Evolutionary conservation across 2,888 invertebrate genomes (phyloP).

Genomic region (Andrena fulva): DNA sequence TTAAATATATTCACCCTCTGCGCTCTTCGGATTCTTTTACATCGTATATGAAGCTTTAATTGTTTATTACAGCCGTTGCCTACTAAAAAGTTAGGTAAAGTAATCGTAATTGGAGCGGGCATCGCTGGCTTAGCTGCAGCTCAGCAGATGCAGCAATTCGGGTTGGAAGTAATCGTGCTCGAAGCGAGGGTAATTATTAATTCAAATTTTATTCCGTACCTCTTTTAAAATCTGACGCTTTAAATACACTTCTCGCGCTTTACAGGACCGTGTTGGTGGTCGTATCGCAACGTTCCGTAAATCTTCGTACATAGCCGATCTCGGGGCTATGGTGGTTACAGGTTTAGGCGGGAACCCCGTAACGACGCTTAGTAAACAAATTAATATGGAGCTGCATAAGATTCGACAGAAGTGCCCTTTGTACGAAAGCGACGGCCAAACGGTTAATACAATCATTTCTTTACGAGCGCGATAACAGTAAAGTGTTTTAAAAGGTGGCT

Average conservation of each 20-base stretch:
- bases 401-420: constrained; percentile 98
- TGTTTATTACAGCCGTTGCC: constrained; percentile 82
- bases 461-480: not conserved
- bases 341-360: constrained; percentile 98
- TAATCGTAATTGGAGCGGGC: constrained; percentile 91
- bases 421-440: constrained; percentile 97
- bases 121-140: constrained; percentile 98
- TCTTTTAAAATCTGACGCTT: not conserved
- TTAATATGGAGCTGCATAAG: constrained; percentile 97
- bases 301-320: constrained; percentile 91
- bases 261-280: constrained; percentile 96
- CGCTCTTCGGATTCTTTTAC: constrained; percentile 58
- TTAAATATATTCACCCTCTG: not conserved
- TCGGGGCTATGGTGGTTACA: constrained; percentile 99
- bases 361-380: constrained; percentile 97
- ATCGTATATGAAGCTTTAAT: not conserved
- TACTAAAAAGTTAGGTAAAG: constrained; percentile 86
- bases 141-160: constrained; percentile 97
- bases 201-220: not conserved
- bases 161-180: constrained; percentile 96
- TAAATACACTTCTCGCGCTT: constrained; percentile 43
- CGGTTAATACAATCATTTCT: constrained; percentile 85
- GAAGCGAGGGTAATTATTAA: constrained; percentile 88
- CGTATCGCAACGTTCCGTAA: constrained; percentile 98
- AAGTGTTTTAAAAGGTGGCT: not conserved